Percentiles rank a stretch among this genome's conserved stretches.
Evolutionary conservation across 2,797 vertebrate species (phyloP).

Genomic region (Cetoscarus ocellatus): DNA sequence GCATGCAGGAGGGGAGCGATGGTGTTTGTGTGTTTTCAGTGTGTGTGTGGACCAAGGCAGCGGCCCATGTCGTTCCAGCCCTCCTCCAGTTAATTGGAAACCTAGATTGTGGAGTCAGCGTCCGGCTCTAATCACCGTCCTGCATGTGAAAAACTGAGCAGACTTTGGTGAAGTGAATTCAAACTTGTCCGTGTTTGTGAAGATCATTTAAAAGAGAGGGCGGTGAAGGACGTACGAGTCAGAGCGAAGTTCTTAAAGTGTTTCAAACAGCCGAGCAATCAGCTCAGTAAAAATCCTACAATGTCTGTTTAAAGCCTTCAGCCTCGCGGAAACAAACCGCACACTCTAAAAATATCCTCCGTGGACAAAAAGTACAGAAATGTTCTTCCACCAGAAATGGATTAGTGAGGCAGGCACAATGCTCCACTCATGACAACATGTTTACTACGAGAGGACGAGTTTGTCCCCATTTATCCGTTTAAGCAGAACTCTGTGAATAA

Average conservation of each 20-base stretch:
- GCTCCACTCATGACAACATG: constrained; percentile 29
- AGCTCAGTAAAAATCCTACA: neutral
- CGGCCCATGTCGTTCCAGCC: constrained; percentile 71
- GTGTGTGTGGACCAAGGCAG: constrained; percentile 68
- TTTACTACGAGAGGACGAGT: constrained; percentile 15
- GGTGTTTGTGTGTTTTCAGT: constrained; percentile 22
- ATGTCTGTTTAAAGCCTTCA: neutral
- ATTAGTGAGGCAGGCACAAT: constrained; percentile 21
- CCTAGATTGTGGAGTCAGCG: constrained; percentile 70
- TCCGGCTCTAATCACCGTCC: constrained; percentile 65
- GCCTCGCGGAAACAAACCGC: neutral
- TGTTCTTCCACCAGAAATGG: constrained; percentile 23
- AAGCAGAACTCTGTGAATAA: constrained; percentile 1
- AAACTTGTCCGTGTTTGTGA: constrained; percentile 50
- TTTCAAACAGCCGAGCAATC: constrained; percentile 6
- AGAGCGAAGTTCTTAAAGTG: constrained; percentile 7
- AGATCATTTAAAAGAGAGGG: constrained; percentile 36
- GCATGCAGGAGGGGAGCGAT: neutral
- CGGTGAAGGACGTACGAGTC: constrained; percentile 36
- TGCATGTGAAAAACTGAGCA: constrained; percentile 49
- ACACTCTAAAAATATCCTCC: constrained; percentile 14
- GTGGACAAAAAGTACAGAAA: constrained; percentile 11
- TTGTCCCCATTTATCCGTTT: constrained; percentile 17
- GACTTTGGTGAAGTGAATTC: constrained; percentile 59
- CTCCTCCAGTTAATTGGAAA: constrained; percentile 75